Base-by-base conservation (phyloP, 2,113 vertebrate genomes). In the Empidonax alnorum region DNA sequence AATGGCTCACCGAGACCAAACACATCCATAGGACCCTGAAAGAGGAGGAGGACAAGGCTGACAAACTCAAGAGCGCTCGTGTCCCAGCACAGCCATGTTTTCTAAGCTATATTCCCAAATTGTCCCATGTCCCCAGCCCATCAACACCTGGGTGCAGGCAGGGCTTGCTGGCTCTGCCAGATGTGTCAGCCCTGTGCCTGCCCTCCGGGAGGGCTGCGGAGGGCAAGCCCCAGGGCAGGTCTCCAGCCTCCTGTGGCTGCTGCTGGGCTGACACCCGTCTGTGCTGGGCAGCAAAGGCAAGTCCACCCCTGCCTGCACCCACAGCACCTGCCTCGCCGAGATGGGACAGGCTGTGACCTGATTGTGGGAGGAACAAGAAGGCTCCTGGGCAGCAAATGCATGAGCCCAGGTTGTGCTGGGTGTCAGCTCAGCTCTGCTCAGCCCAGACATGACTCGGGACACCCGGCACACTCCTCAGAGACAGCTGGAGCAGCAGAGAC, bases 21-120 rank as follows among this genome's bases (percentile, higher is more conserved):
- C 0, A 0, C 58, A 71, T 16, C 44, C 7, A 0, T 41, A n/a
- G 46, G 12, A 49, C 18, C 10, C 33, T 25, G 22, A 4, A 49
- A 35, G 17, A 90, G 35, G 52, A 88, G 5, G 17, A 63, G 56
- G 25, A 67, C 41, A 23, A 63, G 53, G 25, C 17, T 67, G 52
- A 18, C 12, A 58, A 31, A 16, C 33, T 75, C 31, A 4, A 0
- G 16, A 52, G 28, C 24, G 28, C 35, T 74, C 6, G 1, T 28
- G 22, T 52, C 47, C 42, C 49, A 47, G 6, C 31, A 7, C 4
- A 4, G 56, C 25, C 0, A 0, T 18, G 24, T 59, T 75, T 88
- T 14, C 67, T 63, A 53, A 90, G 75, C 56, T 35, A 0, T 13
- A 13, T 24, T 71, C 39, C 76, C 79, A 53, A 41, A 49, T 1